These are phyloP conservation scores for Microhierax caerulescens DNA, from an alignment of 2,797 vertebrate genomes.

Conservation along the genomic window DNA sequence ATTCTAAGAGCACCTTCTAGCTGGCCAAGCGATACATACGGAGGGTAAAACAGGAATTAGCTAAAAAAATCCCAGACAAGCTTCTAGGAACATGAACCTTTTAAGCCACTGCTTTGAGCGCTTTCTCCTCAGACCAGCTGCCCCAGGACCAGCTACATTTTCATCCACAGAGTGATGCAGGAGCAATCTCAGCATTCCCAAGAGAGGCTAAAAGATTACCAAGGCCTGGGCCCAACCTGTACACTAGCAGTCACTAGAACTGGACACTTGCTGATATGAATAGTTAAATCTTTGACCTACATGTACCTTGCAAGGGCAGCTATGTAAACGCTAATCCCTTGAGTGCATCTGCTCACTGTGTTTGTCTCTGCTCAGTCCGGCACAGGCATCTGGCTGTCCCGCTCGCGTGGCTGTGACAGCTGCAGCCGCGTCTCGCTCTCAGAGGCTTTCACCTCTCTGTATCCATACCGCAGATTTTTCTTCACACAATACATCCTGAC, in stretches of 20 bases:
- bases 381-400: not conserved
- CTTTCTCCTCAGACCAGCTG: not conserved
- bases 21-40: not conserved
- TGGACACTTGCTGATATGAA: not conserved
- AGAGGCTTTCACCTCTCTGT: not conserved
- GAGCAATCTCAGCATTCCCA: not conserved
- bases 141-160: not conserved
- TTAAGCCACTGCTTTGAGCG: not conserved
- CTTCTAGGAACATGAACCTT: not conserved
- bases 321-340: conserved; percentile 6
- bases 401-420: not conserved
- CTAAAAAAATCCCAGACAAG: not conserved
- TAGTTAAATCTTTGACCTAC: conserved; percentile 39
- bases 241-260: fast-evolving
- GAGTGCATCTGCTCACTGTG: conserved; percentile 7
- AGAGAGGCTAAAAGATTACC: not conserved
- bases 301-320: not conserved
- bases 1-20: not conserved
- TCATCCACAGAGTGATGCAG: not conserved
- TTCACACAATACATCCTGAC: not conserved
- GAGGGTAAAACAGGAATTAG: not conserved
- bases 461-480: not conserved
- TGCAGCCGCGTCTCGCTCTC: not conserved
- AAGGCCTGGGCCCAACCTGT: not conserved
- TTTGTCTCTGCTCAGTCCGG: not conserved